Evolutionary conservation across 2,888 invertebrate species (phyloP), one percentile per base, ranked within the genome.

Genomic region (Eupithecia insigniata): DNA sequence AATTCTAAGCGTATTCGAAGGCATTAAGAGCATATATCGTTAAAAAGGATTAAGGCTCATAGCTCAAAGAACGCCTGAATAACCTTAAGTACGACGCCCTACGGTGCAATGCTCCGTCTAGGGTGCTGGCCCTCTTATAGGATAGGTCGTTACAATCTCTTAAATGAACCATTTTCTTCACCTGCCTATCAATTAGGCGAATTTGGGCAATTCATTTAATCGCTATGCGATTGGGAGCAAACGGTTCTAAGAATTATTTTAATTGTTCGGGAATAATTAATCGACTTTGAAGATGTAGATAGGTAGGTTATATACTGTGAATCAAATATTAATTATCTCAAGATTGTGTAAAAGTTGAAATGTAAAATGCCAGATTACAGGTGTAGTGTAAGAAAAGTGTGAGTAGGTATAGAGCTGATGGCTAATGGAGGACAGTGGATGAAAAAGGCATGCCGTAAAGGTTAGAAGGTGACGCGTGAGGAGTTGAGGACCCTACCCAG

Each of bases 11-110:
- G 3, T 51, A 55, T 26, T 55, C 14, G 46, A 55, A 34, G n/a
- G 14, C 12, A 14, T 64, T 12, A 1, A 1, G 64, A 64, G 22
- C 64, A 26, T 14, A 64, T 39, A 16, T 36, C 64, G 60, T 64
- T 26, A 3, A 36, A 16, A 39, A 39, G 62, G 34, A 64, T 34
- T 14, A 64, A 69, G 26, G 46, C 46, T 43, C 62, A 43, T 5
- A 61, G 46, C 66, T 69, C 43, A 66, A 65, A 66, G 64, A 67
- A 62, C 67, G 77, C 69, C 74, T 80, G 66, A 68, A 77, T 72
- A 72, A 70, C 69, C 73, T 60, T 28, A 67, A 26, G 73, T 64
- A 69, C 73, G 68, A 51, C 28, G 73, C 36, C 69, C 71, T 30
- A 16, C 18, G 58, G 74, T 30, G 62, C 74, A 71, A 69, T 67